These are phyloP conservation scores for Lepidostoma basale DNA, from an alignment of 1,140 invertebrate genomes.

Conservation along the genomic window DNA sequence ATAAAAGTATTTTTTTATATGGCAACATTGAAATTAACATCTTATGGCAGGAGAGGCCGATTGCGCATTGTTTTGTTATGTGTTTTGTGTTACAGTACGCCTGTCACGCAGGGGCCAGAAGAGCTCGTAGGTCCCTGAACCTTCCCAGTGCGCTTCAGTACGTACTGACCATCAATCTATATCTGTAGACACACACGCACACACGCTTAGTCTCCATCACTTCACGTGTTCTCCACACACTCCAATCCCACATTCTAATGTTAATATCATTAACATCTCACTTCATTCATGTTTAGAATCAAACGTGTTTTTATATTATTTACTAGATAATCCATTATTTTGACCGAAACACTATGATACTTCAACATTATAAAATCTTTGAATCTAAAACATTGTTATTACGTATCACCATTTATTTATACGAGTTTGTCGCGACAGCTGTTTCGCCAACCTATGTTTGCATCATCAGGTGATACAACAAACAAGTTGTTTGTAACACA, in stretches of 20 bases:
- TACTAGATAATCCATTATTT: no score
- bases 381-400: no score
- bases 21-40: constrained; percentile 14
- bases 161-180: constrained; percentile 32
- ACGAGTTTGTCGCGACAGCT: no score
- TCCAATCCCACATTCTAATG: neutral
- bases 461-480: no score
- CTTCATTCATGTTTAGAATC: no score
- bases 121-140: constrained; percentile 58
- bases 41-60: constrained; percentile 15
- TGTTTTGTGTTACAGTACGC: constrained; percentile 56
- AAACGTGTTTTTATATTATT: no score
- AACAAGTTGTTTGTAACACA: no score
- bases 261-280: neutral
- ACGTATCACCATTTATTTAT: no score
- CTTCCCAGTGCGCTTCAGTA: constrained; percentile 44
- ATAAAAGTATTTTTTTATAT: no score
- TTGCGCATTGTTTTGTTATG: constrained; percentile 45
- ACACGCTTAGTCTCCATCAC: neutral
- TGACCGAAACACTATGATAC: no score
- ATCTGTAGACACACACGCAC: neutral
- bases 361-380: no score
- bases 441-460: no score
- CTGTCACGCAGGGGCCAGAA: constrained; percentile 61
- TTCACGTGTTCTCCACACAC: neutral